Evolutionary conservation across 2,113 vertebrate species (phyloP).

Genomic region (Todiramphus saurophagus): DNA sequence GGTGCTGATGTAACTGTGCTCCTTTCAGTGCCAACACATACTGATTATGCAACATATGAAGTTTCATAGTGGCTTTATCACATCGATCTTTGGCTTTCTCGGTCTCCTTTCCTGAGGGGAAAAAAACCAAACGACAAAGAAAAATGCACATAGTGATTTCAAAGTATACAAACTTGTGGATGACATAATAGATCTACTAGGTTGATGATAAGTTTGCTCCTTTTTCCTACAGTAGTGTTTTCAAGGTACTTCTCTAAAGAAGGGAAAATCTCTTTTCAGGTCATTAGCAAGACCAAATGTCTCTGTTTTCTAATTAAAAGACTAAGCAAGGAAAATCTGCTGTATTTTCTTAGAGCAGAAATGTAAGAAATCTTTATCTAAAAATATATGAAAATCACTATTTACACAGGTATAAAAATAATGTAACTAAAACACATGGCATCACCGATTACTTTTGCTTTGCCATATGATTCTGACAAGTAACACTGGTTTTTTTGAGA

Average conservation of each 20-base stretch:
- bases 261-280: not conserved
- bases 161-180: not conserved
- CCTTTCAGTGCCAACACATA: conserved; percentile 92
- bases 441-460: not conserved
- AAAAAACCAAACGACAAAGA: not conserved
- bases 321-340: not conserved
- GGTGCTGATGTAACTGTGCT: conserved; percentile 91
- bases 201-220: not conserved
- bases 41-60: conserved; percentile 94
- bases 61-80: conserved; percentile 94
- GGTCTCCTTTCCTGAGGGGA: conserved; percentile 82
- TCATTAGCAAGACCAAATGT: not conserved
- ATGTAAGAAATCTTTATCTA: not conserved
- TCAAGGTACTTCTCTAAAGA: not conserved
- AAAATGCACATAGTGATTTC: not conserved
- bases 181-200: not conserved
- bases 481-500: not conserved
- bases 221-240: not conserved
- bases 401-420: not conserved
- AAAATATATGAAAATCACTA: not conserved
- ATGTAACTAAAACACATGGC: not conserved
- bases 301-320: not conserved
- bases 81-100: conserved; percentile 95
- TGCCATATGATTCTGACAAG: not conserved
- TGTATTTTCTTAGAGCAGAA: not conserved